Evolutionary conservation across 2,113 vertebrate genomes (phyloP).

Genomic region (Noctilio leporinus): DNA sequence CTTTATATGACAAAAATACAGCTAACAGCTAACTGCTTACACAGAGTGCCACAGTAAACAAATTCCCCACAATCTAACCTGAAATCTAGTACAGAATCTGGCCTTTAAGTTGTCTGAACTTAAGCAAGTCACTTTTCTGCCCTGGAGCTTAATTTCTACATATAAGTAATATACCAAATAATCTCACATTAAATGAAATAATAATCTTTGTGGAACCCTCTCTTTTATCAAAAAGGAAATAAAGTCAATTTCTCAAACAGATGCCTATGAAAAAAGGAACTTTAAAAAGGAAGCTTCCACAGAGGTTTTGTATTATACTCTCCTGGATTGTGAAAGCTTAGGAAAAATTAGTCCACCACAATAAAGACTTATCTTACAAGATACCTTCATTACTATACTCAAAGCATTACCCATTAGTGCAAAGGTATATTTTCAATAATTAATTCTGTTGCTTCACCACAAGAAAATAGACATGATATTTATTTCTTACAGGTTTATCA

Average conservation of each 20-base stretch:
- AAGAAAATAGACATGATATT: neutral
- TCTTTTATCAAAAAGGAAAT: constrained; percentile 15
- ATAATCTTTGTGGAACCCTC: neutral
- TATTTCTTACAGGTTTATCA: constrained; percentile 24
- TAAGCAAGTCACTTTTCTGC: neutral
- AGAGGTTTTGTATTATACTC: neutral
- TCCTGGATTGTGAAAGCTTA: constrained; percentile 7
- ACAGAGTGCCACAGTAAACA: neutral
- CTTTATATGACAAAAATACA: neutral
- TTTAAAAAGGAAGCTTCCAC: neutral
- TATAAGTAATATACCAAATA: neutral
- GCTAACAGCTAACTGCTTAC: constrained; percentile 8
- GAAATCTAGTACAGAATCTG: neutral
- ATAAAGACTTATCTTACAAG: neutral
- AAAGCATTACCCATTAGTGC: neutral
- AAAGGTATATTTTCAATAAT: constrained; percentile 5
- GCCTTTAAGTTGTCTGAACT: neutral
- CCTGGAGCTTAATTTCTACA: constrained; percentile 8
- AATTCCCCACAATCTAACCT: neutral
- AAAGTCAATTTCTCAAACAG: neutral
- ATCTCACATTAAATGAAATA: neutral
- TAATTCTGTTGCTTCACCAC: neutral
- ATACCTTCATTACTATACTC: neutral
- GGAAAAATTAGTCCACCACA: neutral
- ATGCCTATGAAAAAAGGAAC: neutral